phyloP scores from a whole-genome alignment of 2,113 vertebrate genomes.

The Upupa epops region DNA sequence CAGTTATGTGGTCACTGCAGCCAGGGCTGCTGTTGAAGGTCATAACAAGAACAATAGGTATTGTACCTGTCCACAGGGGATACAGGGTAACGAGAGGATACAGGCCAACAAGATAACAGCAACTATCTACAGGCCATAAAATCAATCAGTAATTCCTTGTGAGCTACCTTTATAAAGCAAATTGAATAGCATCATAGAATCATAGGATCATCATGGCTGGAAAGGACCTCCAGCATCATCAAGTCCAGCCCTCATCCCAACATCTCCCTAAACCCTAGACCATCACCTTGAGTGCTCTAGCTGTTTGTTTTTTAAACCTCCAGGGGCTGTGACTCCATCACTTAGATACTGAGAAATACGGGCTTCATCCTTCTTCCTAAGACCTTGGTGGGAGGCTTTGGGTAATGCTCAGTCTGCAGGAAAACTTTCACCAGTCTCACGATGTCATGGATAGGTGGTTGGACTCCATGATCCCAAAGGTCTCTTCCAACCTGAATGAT shows the following conservation, averaged over 20 bases:
- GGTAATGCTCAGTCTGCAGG: not conserved
- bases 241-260: too few species aligned
- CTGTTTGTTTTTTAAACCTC: too few species aligned
- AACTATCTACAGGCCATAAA: not conserved
- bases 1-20: not conserved
- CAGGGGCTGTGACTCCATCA: too few species aligned
- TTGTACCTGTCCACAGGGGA: not conserved
- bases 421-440: not conserved
- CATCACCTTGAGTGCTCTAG: too few species aligned
- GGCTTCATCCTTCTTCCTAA: not conserved
- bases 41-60: not conserved
- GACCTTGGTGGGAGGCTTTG: not conserved
- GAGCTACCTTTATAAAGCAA: not conserved
- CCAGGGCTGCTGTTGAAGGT: not conserved
- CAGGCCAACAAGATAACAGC: not conserved
- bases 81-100: not conserved
- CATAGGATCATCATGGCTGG: too few species aligned
- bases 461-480: too few species aligned
- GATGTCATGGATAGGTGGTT: too few species aligned
- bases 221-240: too few species aligned
- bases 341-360: not conserved
- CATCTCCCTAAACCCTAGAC: too few species aligned
- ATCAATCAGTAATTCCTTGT: not conserved
- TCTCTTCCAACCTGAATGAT: too few species aligned
- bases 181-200: not conserved